Evolutionary conservation across 1,140 invertebrate species (phyloP).

Genomic region (Sycobia sp.): DNA sequence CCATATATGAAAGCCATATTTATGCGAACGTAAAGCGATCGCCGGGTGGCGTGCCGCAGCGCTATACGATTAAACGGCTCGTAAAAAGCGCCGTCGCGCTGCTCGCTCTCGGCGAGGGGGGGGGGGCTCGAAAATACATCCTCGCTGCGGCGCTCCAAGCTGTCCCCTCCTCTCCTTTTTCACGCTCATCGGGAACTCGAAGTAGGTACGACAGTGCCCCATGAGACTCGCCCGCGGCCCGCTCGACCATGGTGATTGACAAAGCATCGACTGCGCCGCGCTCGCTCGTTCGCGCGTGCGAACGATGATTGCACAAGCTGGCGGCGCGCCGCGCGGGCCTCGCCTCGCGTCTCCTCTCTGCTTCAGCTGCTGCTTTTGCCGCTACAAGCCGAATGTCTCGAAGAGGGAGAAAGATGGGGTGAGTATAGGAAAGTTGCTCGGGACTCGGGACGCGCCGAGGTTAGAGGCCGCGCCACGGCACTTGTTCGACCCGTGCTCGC

Average conservation of each 20-base stretch:
- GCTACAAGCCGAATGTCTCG: not conserved
- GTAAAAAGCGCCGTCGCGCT: slow-evolving; percentile 24
- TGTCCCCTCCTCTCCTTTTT: not conserved
- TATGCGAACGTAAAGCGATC: slow-evolving; percentile 32
- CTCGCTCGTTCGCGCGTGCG: not conserved
- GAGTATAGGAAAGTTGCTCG: slow-evolving; percentile 20
- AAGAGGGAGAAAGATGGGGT: not conserved
- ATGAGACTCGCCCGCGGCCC: not conserved
- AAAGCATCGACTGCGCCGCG: slow-evolving; percentile 21
- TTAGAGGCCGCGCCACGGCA: slow-evolving; percentile 1
- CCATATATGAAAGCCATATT: slow-evolving; percentile 31
- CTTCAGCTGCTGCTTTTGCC: not conserved
- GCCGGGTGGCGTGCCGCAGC: slow-evolving; percentile 27
- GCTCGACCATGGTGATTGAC: slow-evolving; percentile 14
- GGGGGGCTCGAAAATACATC: slow-evolving; percentile 21
- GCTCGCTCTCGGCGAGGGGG: not conserved
- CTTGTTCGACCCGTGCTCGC: not conserved
- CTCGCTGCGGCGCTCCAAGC: not conserved
- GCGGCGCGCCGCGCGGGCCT: not conserved
- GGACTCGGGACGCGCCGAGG: not conserved
- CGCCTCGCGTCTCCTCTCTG: not conserved
- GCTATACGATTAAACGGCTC: slow-evolving; percentile 33
- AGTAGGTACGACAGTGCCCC: too few species aligned
- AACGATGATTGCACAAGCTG: slow-evolving; percentile 21
- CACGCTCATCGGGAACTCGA: too few species aligned